Evolutionary conservation across 2,113 vertebrate species (phyloP), one percentile per base, ranked within the genome.

Genomic region (Pungitius pungitius): DNA sequence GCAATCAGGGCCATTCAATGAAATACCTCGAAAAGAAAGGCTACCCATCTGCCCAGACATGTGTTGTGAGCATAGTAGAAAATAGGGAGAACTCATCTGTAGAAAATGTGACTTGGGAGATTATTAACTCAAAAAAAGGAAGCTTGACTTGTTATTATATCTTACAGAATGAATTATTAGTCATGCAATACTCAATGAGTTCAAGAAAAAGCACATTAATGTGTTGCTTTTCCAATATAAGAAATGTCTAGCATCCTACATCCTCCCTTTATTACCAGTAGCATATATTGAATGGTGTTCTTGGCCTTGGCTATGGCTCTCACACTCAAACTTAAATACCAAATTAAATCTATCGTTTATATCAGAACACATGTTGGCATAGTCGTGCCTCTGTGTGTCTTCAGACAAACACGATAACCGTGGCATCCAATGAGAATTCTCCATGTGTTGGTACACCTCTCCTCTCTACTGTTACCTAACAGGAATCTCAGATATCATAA

Each of bases 401-500:
- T 27, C 37, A 33, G 57, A 17, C 45, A 76, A 73, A 73, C 13
- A 37, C 8, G 17, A 73, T 12, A 26, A 12, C 59, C 0, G 27
- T 57, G 40, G 11, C 1, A 43, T 54, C 60, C 43, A 66, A 30
- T 77, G 45, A 70, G 43, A 71, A 52, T 62, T 64, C 57, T 54
- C 42, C 33, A 20, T 15, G 8, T 65, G 71, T 33, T 42, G 45
- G 24, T 45, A 9, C 52, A 17, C 14, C 26, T 15, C 62, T 74
- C 40, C 1, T 72, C 42, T 67, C 11, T 33, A 11, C 17, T 33
- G 39, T 52, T 35, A 15, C 73, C 24, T 17, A 68, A 45, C 63
- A 60, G 60, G 15, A n/a, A 39, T 55, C 43, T 84, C 58, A 39
- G 59, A 69, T 39, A 47, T 63, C 47, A 81, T 87, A 78, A 84